Percentiles rank a stretch among this genome's conserved stretches.
Evolutionary conservation across 2,113 vertebrate genomes (phyloP).

Genomic region (Dromiciops gliroides): DNA sequence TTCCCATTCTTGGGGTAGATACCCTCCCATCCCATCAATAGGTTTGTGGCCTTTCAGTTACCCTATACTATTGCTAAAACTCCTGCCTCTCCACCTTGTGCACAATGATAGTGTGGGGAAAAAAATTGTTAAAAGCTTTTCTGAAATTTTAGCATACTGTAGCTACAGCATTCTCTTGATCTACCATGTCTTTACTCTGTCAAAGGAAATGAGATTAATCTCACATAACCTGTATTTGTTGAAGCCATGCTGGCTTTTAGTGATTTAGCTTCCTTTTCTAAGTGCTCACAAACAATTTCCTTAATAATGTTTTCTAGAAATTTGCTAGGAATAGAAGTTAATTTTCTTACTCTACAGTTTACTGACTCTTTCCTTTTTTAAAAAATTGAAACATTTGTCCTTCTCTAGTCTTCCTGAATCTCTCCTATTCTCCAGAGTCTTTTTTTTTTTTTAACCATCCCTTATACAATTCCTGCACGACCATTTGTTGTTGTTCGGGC

Average conservation of each 20-base stretch:
- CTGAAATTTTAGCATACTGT: not conserved
- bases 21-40: not conserved
- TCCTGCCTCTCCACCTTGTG: not conserved
- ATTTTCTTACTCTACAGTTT: not conserved
- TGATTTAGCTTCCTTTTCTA: not conserved
- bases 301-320: not conserved
- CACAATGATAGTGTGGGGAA: not conserved
- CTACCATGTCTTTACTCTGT: not conserved
- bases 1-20: not conserved
- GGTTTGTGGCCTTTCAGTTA: not conserved
- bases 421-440: not conserved
- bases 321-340: not conserved
- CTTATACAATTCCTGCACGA: not conserved
- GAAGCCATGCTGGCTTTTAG: not conserved
- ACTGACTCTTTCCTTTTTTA: not conserved
- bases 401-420: not conserved
- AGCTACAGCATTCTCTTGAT: not conserved
- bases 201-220: conserved; percentile 1
- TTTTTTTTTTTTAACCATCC: not conserved
- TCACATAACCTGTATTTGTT: not conserved
- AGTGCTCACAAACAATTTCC: not conserved
- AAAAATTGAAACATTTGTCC: not conserved
- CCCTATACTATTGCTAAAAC: not conserved
- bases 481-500: not conserved
- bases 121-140: not conserved